Evolutionary conservation across 2,113 vertebrate species (phyloP), one percentile per base, ranked within the genome.

Genomic region (Sarotherodon lohbergeri): DNA sequence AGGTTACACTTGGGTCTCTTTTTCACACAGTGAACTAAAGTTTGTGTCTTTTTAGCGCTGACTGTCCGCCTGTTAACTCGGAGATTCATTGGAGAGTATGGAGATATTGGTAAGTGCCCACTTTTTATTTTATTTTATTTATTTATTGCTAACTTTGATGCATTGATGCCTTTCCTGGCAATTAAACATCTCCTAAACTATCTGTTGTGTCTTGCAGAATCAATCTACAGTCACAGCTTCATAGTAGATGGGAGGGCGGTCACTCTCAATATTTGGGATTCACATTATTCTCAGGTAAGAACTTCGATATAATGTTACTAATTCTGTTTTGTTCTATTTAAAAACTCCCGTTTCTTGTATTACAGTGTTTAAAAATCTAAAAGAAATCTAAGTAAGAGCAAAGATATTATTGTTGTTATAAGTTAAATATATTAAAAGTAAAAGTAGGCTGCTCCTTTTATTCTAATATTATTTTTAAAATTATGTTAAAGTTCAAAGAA

Each of bases 41-140:
- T 2, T 55, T 81, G 41, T 79, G 52, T 93, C 88, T 24, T 92
- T 87, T 22, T 95, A 98, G 98, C 97, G 13, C 90, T 98, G 73
- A 97, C 97, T 0, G 97, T 98, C 66, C 97, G 98, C 39, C 97
- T 98, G 87, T 91, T 98, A 34, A 98, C 98, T 11, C 94, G 97
- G 36, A 96, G 97, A 78, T 98, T 98, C 90, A 98, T 98, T 0
- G 97, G 98, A 54, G 98, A 98, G 84, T 98, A 98, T 0, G 97
- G 98, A 86, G 96, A 98, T 66, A 97, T 97, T 52, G 97, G 98
- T 98, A 89, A 95, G 95, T 94, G 14, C 27, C 6, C 27, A 11
- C 5, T 36, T 16, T 43, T 59, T 17, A 24, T 27, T 43, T 39
- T n/a, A 32, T n/a, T 48, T 55, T 5, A 29, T 41, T 0, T 39